Conservation (phyloP, 2,888 invertebrate species). For the Drosophila mettleri region DNA sequence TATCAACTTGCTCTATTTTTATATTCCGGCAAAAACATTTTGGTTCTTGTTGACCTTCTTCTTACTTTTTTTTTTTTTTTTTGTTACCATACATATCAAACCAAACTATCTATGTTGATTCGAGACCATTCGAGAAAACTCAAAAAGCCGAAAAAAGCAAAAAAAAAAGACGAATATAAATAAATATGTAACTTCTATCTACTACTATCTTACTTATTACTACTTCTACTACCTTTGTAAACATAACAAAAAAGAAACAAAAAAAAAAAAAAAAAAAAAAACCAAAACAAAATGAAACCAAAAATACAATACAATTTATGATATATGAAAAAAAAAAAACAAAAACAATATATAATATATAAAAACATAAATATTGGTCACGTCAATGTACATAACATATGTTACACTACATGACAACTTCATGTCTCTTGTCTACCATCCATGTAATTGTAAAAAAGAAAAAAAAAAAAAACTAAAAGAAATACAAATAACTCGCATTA, state of each 20-base stretch:
- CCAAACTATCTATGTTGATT: conserved; percentile 16
- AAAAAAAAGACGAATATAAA: conserved; percentile 37
- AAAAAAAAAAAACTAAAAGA: conserved; percentile 1
- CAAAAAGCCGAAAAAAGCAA: conserved; percentile 19
- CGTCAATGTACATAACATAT: conserved; percentile 43
- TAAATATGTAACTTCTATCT: conserved; percentile 67
- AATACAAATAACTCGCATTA: conserved; percentile 23
- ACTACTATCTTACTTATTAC: conserved; percentile 70
- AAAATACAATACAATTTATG: conserved; percentile 25
- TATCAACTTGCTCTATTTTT: conserved; percentile 83
- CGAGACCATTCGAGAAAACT: conserved; percentile 25
- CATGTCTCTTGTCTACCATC: conserved; percentile 37
- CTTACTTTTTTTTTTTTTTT: neutral
- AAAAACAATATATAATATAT: conserved; percentile 13
- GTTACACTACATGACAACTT: conserved; percentile 41
- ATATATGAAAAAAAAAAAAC: conserved; percentile 28
- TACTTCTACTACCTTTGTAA: conserved; percentile 69
- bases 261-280: conserved; percentile 36
- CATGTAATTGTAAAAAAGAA: conserved; percentile 38
- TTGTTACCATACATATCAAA: conserved; percentile 28
- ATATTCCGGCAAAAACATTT: conserved; percentile 74
- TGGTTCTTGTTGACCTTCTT: conserved; percentile 63
- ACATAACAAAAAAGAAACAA: conserved; percentile 43
- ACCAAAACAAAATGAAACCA: conserved; percentile 27
- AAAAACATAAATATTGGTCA: conserved; percentile 38